A percentile compares a stretch with the other conserved stretches of the same genome.
phyloP scores from a whole-genome alignment of 2,888 invertebrate genomes.

The Bembecia ichneumoniformis region DNA sequence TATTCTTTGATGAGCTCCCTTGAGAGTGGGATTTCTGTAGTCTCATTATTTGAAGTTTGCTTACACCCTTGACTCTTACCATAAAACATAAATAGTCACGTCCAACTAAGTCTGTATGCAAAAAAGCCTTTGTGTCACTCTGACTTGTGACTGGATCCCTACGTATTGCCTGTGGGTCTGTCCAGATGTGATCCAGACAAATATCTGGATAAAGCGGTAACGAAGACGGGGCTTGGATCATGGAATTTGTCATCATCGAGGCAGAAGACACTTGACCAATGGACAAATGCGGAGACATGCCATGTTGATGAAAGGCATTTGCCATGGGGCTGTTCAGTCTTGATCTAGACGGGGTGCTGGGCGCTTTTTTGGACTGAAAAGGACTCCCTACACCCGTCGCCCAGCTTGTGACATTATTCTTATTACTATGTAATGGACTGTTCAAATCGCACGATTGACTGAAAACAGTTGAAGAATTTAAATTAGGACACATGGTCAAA shows the following conservation, averaged over 20 bases:
- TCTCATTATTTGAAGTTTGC: conserved; percentile 77
- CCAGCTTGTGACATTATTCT: conserved; percentile 46
- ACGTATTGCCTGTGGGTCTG: conserved; percentile 73
- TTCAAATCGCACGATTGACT: conserved; percentile 56
- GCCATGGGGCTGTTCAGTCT: conserved; percentile 61
- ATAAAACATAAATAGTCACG: conserved; percentile 88
- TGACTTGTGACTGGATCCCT: conserved; percentile 46
- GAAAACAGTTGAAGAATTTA: conserved; percentile 49
- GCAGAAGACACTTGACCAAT: conserved; percentile 58
- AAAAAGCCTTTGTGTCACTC: conserved; percentile 77
- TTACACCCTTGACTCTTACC: conserved; percentile 52
- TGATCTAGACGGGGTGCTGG: conserved; percentile 44
- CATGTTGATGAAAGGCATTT: conserved; percentile 57
- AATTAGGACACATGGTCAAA: conserved; percentile 70
- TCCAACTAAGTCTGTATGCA: conserved; percentile 88
- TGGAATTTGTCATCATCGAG: conserved; percentile 60
- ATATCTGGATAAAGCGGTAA: conserved; percentile 86
- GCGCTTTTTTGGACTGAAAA: conserved; percentile 41
- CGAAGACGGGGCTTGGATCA: conserved; percentile 63
- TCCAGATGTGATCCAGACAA: conserved; percentile 93
- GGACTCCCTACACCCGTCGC: conserved; percentile 44
- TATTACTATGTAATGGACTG: conserved; percentile 52
- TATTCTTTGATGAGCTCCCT: conserved; percentile 60
- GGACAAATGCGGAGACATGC: conserved; percentile 58
- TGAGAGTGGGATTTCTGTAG: conserved; percentile 75